phyloP scores from a whole-genome alignment of 2,113 vertebrate genomes.

The Eublepharis macularius region DNA sequence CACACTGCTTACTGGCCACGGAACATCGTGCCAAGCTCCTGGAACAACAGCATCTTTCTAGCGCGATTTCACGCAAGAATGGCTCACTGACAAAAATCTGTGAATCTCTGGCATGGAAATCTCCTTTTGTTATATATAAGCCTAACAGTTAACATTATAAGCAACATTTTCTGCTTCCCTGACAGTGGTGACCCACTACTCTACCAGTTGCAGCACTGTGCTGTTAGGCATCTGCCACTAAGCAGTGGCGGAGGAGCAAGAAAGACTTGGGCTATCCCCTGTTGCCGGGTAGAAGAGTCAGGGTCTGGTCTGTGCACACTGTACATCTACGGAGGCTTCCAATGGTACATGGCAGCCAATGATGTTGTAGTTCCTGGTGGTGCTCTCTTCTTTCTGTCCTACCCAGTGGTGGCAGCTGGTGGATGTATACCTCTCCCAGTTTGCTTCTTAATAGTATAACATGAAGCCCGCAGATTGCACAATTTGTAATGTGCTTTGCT shows the following conservation, averaged over 20 bases:
- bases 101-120: neutral
- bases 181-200: too few species aligned
- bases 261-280: neutral
- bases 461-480: neutral
- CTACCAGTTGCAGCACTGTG: neutral
- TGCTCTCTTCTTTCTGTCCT: neutral
- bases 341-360: neutral
- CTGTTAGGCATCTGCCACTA: neutral
- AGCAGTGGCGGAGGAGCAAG: neutral
- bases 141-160: neutral
- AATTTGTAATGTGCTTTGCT: neutral
- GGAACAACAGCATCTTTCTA: too few species aligned
- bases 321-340: neutral
- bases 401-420: too few species aligned
- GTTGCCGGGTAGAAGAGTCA: neutral
- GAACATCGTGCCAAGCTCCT: too few species aligned
- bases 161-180: neutral
- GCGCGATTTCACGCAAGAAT: too few species aligned
- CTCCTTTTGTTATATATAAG: neutral
- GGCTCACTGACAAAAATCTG: neutral
- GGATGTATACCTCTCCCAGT: neutral
- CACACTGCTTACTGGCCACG: too few species aligned
- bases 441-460: neutral
- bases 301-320: neutral
- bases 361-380: too few species aligned